These are phyloP conservation scores for Bubo blakistoni DNA, from an alignment of 2,113 vertebrate species.

Conservation along the genomic window DNA sequence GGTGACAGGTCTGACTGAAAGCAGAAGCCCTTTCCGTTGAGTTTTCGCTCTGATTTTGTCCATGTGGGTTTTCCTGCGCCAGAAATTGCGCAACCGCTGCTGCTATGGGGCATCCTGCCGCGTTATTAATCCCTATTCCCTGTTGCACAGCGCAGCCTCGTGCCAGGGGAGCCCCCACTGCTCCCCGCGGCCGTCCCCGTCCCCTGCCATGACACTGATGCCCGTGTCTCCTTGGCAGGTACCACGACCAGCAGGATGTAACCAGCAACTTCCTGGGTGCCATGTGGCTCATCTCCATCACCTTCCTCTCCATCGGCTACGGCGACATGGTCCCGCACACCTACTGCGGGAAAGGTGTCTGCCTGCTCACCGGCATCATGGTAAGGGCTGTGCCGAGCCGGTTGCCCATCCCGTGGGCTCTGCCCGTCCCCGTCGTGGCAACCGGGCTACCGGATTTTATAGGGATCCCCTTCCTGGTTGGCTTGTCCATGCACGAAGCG, in stretches of 20 bases:
- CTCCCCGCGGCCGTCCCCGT: background rate
- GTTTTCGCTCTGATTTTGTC: background rate
- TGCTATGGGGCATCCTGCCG: background rate
- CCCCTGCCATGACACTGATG: background rate
- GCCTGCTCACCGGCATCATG: conserved; percentile 98
- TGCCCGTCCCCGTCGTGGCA: background rate
- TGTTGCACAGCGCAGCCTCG: accelerated
- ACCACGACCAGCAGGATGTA: conserved; percentile 96
- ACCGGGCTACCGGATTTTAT: accelerated
- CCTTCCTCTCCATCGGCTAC: conserved; percentile 96
- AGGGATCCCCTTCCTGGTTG: background rate
- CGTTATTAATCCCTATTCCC: background rate
- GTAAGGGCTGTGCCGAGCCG: conserved; percentile 68
- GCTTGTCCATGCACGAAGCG: accelerated
- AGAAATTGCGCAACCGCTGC: background rate
- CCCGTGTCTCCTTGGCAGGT: conserved; percentile 74
- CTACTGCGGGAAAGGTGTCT: conserved; percentile 97
- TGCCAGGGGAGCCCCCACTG: accelerated
- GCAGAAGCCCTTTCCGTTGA: background rate
- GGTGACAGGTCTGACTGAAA: background rate
- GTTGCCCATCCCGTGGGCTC: accelerated
- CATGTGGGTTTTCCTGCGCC: background rate
- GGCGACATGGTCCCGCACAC: conserved; percentile 99
- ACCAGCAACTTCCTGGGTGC: conserved; percentile 98
- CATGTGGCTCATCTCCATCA: conserved; percentile 99